phyloP scores from a whole-genome alignment of 1,140 invertebrate species.

The Drosophila littoralis region DNA sequence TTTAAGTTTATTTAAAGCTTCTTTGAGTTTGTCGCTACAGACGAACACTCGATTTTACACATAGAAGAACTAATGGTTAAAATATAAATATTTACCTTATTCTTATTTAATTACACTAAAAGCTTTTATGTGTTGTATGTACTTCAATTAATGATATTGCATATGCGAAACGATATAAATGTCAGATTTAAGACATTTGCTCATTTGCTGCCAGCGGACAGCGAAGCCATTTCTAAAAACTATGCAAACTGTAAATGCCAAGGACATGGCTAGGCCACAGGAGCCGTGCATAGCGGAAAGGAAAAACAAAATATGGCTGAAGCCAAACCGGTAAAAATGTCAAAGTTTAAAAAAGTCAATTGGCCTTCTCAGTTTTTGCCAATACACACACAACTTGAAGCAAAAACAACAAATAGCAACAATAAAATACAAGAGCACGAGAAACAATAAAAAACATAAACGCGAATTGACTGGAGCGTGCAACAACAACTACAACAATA shows the following conservation, averaged over 20 bases:
- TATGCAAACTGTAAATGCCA: constrained; percentile 55
- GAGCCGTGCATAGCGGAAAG: constrained; percentile 9
- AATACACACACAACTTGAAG: neutral
- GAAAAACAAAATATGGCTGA: constrained; percentile 30
- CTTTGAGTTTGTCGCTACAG: too few species aligned
- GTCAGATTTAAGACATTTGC: neutral
- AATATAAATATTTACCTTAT: neutral
- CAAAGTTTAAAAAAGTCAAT: constrained; percentile 63
- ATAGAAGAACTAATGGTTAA: too few species aligned
- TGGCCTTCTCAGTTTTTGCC: constrained; percentile 23
- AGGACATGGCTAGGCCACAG: constrained; percentile 42
- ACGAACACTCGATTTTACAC: too few species aligned
- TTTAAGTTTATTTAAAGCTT: too few species aligned
- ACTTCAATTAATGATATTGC: constrained; percentile 1
- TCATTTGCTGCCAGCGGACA: neutral
- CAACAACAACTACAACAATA: constrained; percentile 23
- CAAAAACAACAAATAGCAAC: neutral
- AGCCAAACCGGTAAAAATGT: constrained; percentile 60
- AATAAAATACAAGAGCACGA: constrained; percentile 19
- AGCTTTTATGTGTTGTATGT: neutral
- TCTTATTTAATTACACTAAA: neutral
- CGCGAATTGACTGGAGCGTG: constrained; percentile 45
- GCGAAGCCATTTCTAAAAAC: neutral
- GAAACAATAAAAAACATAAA: constrained; percentile 47
- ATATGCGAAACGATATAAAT: neutral